Evolutionary conservation across 2,888 invertebrate species (phyloP), one percentile per base, ranked within the genome.

Genomic region (Cephalotes varians): DNA sequence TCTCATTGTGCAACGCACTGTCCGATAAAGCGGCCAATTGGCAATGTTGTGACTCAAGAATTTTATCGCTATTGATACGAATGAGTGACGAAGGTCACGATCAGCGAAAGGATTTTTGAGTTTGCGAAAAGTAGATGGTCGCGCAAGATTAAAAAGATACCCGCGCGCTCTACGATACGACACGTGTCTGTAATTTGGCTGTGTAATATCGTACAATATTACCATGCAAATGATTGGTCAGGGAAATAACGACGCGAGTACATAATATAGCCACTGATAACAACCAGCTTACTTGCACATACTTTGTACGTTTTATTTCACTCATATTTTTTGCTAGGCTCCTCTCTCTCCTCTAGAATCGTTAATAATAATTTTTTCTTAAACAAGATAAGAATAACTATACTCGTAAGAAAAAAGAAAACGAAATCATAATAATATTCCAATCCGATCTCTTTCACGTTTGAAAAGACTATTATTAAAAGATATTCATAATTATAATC

Each of bases 61-160:
- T 58, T 56, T 79, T 79, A 79, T 79, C 77, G 56, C 56, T n/a
- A 69, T 79, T 69, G 77, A 79, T 79, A 79, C 15, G 77, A 25
- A 44, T 34, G 67, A 67, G 51, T 40, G 54, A 31, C 40, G 69
- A 69, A 79, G 69, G 77, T 69, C 77, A 58, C 31, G 67, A 34
- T 18, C 44, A 12, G 25, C 18, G 69, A 69, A 44, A 67, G 56
- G 49, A 34, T 73, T 60, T 56, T 51, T 60, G 21, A 60, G 7
- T 49, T 80, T 18, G 21, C n/a, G 9, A 62, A 60, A 62, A 79
- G n/a, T 34, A 44, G 21, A 67, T 54, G 18, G 10, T 2, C 65
- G 54, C 31, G 31, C 28, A 3, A 67, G 54, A 56, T 34, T 25
- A 40, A 3, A 25, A 60, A 77, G 54, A 31, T 21, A 56, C 9